These are phyloP conservation scores for Hirundo rustica DNA, from an alignment of 2,797 vertebrate species.

Conservation along the genomic window DNA sequence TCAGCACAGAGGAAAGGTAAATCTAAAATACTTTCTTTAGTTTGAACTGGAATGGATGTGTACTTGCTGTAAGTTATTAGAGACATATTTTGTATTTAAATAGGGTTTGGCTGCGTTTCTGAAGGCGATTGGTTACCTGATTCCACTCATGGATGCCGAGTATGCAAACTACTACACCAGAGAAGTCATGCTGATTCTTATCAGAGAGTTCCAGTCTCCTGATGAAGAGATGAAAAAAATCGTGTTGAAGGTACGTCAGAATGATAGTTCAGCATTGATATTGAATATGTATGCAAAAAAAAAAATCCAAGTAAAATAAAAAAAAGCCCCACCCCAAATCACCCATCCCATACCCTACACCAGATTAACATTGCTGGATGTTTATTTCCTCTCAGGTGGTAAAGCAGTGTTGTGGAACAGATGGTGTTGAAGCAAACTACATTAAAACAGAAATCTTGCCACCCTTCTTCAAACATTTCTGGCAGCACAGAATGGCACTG, in stretches of 20 bases:
- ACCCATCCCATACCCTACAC: neutral
- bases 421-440: slow-evolving; percentile 99
- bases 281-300: neutral
- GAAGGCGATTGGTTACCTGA: slow-evolving; percentile 98
- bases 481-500: slow-evolving; percentile 99
- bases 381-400: slow-evolving; percentile 83
- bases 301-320: no score
- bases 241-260: slow-evolving; percentile 87
- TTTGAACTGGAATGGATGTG: neutral
- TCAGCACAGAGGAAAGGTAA: slow-evolving; percentile 98
- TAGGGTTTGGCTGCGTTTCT: slow-evolving; percentile 98
- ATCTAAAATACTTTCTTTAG: neutral
- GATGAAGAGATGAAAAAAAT: slow-evolving; percentile 99
- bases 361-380: neutral
- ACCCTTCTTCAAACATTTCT: slow-evolving; percentile 99
- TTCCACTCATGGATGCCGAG: slow-evolving; percentile 98
- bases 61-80: neutral
- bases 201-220: slow-evolving; percentile 98
- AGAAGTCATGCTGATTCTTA: slow-evolving; percentile 99
- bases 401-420: slow-evolving; percentile 98
- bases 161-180: slow-evolving; percentile 99
- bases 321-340: neutral
- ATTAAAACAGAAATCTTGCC: slow-evolving; percentile 99
- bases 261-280: neutral
- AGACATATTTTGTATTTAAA: neutral